These are phyloP conservation scores for Glossophaga mutica DNA, from an alignment of 2,797 vertebrate species.

Conservation along the genomic window DNA sequence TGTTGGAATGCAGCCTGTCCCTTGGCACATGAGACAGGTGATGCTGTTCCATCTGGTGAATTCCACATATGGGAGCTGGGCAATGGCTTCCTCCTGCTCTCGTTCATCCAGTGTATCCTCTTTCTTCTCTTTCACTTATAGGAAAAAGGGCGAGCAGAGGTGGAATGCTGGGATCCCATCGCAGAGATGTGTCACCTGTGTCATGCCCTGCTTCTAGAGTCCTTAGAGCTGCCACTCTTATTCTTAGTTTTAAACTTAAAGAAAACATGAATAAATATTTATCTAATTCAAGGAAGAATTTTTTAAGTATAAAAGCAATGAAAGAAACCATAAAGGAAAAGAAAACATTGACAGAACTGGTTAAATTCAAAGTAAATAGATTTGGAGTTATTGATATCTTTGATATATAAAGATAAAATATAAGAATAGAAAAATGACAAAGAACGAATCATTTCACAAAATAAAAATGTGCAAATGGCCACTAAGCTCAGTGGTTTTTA, in stretches of 20 bases:
- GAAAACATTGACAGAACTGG: not conserved
- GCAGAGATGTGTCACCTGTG: not conserved
- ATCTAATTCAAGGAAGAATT: not conserved
- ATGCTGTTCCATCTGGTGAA: constrained; percentile 80
- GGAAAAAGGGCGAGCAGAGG: fast-evolving
- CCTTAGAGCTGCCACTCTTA: fast-evolving
- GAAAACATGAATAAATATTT: constrained; percentile 9
- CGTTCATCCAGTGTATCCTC: constrained; percentile 82
- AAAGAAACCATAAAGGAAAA: constrained; percentile 34
- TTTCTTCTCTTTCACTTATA: constrained; percentile 62
- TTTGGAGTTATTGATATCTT: not conserved
- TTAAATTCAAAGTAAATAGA: constrained; percentile 36
- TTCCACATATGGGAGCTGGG: constrained; percentile 88
- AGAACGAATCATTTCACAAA: constrained; percentile 42
- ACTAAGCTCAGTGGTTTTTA: constrained; percentile 10
- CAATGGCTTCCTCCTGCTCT: constrained; percentile 80
- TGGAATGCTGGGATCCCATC: constrained; percentile 77
- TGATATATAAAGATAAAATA: constrained; percentile 7
- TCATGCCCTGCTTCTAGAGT: constrained; percentile 5
- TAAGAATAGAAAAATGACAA: not conserved
- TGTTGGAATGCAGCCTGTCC: not conserved
- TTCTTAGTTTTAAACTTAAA: constrained; percentile 29
- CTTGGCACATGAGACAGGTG: not conserved
- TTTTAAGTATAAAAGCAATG: constrained; percentile 36
- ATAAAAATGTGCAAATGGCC: not conserved